phyloP scores from a whole-genome alignment of 2,797 vertebrate species.

The Clamator glandarius region DNA sequence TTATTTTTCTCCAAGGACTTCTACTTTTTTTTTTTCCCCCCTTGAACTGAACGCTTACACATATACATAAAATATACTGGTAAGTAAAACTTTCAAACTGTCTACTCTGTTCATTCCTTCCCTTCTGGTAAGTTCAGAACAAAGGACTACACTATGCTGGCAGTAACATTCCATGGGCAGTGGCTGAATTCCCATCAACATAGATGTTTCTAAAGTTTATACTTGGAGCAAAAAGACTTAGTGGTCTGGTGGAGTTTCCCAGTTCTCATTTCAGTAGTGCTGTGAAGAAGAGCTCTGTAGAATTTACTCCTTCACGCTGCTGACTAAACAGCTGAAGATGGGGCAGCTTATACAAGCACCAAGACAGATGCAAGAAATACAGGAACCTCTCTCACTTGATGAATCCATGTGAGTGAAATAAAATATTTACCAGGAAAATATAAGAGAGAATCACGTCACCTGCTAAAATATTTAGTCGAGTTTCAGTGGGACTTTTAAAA shows the following conservation, averaged over 20 bases:
- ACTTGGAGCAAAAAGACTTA: not conserved
- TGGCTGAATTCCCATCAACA: not conserved
- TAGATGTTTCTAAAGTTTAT: not conserved
- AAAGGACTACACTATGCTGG: not conserved
- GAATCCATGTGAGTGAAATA: constrained; percentile 17
- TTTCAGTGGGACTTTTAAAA: constrained; percentile 45
- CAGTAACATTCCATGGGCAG: not conserved
- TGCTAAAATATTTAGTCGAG: constrained; percentile 47
- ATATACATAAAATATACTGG: not conserved
- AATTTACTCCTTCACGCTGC: not conserved
- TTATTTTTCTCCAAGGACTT: not conserved
- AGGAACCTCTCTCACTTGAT: not conserved
- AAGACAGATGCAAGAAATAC: not conserved
- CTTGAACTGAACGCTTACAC: not conserved
- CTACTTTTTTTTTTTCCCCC: not conserved
- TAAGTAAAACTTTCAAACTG: not conserved
- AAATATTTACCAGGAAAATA: constrained; percentile 62
- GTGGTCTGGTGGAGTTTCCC: not conserved
- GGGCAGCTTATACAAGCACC: not conserved
- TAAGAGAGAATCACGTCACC: constrained; percentile 2
- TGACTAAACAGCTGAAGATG: not conserved
- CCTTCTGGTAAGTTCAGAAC: not conserved
- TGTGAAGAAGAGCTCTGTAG: not conserved
- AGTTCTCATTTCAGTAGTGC: not conserved
- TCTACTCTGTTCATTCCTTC: not conserved